Base-by-base conservation (phyloP, 64 coral and sea anemone genomes). In the Platygyra sinensis region DNA sequence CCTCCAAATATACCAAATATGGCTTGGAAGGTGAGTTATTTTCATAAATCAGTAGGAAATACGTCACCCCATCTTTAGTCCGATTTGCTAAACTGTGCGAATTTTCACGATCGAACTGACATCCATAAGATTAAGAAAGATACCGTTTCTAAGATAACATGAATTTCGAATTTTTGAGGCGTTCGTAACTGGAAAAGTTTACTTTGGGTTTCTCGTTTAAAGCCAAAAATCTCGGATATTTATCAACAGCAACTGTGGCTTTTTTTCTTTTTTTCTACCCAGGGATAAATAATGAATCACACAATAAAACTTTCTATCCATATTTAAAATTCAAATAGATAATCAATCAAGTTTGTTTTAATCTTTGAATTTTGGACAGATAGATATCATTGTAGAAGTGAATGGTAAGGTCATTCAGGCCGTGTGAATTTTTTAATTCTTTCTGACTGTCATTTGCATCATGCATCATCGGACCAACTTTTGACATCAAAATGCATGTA, bases 1-100 rank as follows among this genome's bases (percentile, higher is more conserved):
- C 97, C 97, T 90, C 97, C 97, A 74, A 29, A 6, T 30, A 72
- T 17, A 42, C 96, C 94, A 90, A 74, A 95, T 98, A 95, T 95
- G 93, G 93, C 22, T 27, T 27, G 65, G 29, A 27, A 27, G 10
- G 22, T 24, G 10, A 25, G 22, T n/a, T n/a, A n/a, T 27, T 27
- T n/a, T 27, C 22, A 24, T 65, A 18, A 65, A 65, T 18, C 18
- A 65, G 18, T 2, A 22, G 62, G 62, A 65, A 17, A 65, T 62
- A 62, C 42, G 42, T 46, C 42, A 46, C 42, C 7, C 42, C 42
- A 46, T 5, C 5, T 46, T 57, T 15, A 12, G 54, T 14, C 54
- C 15, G 54, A 57, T 57, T 9, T 10, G 10, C 15, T 14, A 67
- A 25, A 67, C 4, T 67, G 65, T 69, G 65, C 65, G 10, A 69